Base-by-base conservation (phyloP, 2,888 invertebrate species). In the Chrysolina haemoptera region DNA sequence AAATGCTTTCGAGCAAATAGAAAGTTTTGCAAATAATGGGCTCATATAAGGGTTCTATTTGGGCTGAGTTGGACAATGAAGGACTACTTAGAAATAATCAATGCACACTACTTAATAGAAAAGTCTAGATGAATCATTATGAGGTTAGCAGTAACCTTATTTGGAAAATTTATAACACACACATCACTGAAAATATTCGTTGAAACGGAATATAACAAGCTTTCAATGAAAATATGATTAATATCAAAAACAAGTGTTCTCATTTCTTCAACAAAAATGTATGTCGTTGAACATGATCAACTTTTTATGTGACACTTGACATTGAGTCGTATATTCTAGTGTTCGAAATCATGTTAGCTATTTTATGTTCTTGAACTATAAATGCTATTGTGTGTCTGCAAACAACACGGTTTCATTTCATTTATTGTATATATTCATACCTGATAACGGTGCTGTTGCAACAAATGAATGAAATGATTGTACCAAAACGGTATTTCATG, bases 391-490 rank as follows among this genome's bases (percentile, higher is more conserved):
- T 53, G 12, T 59, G 59, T 6, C n/a, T 14, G 8, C 16, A n/a
- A 27, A 59, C n/a, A 59, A 35, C 35, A 35, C 59, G n/a, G 1
- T 59, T 35, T 27, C 10, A 5, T 27, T 59, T 27, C 22, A 22
- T 9, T 1, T n/a, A 59, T 59, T 22, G 27, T 5, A 59, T 59
- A n/a, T 59, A 59, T 59, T n/a, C 35, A 59, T 59, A 59, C n/a
- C 5, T 16, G n/a, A n/a, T 59, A 59, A 59, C 59, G 10, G 59
- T 59, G 14, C 14, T 27, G n/a, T 59, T 59, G n/a, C 59, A 27
- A 59, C 11, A 10, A 27, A n/a, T 27, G 10, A 59, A 27, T 27
- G 27, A 35, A 27, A 59, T 11, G 10, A 59, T 35, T 59, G 27
- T n/a, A 59, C 59, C 59, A 11, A 59, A 59, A 59, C 59, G 35